Conservation (phyloP, 2,797 vertebrate species). For the Diceros bicornis region DNA sequence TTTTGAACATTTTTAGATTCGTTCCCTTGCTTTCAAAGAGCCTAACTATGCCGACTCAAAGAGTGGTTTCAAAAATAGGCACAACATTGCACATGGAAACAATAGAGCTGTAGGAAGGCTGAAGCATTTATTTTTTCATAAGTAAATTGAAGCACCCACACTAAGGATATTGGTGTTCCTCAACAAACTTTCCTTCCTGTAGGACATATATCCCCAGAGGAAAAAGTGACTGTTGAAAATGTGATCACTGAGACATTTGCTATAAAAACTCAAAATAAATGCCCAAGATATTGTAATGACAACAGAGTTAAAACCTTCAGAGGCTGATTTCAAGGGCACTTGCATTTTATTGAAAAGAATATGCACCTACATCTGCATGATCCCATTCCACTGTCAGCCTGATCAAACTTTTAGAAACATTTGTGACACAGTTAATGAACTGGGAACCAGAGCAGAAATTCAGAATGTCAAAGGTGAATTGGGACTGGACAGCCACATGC, state of each 20-base stretch:
- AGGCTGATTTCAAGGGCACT: background rate
- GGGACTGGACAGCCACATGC: background rate
- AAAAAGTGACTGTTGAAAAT: slow-evolving; percentile 2
- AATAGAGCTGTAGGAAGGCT: background rate
- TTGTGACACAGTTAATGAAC: background rate
- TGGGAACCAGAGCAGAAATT: background rate
- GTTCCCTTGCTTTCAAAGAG: background rate
- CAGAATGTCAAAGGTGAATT: slow-evolving; percentile 5
- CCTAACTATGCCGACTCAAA: background rate
- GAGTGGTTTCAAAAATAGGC: background rate
- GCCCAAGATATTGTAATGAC: background rate
- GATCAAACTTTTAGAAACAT: slow-evolving; percentile 4
- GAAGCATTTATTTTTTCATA: background rate
- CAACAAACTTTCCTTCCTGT: background rate
- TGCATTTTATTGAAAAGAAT: background rate
- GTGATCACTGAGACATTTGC: background rate
- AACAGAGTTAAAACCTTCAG: background rate
- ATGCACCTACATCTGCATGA: background rate
- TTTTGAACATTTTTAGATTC: slow-evolving; percentile 8
- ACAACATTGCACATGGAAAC: background rate
- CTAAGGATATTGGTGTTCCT: background rate
- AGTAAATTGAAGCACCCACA: background rate
- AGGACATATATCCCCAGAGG: background rate
- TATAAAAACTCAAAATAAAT: slow-evolving; percentile 19
- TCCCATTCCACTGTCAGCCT: background rate